Percentiles rank a stretch among this genome's conserved stretches.
Evolutionary conservation across 2,888 invertebrate species (phyloP).

Genomic region (Metopia argyrocephala): DNA sequence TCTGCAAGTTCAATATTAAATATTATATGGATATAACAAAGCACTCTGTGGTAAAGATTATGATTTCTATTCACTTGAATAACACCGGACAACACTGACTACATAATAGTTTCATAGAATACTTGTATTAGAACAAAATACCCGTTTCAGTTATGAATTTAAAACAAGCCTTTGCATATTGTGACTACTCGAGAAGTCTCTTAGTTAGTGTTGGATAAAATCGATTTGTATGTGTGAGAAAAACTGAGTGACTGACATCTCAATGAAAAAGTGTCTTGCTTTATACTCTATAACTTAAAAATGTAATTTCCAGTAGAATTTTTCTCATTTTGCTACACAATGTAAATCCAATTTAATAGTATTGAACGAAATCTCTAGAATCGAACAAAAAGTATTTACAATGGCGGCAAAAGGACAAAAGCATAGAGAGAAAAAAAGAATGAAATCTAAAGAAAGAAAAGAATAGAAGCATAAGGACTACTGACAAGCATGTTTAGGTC

Average conservation of each 20-base stretch:
- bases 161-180: too few species aligned
- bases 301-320: slow-evolving; percentile 56
- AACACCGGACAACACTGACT: not conserved
- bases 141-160: slow-evolving; percentile 1
- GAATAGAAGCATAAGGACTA: slow-evolving; percentile 22
- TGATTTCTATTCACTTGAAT: too few species aligned
- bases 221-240: not conserved
- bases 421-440: not conserved
- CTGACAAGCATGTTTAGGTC: slow-evolving; percentile 50
- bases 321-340: slow-evolving; percentile 61
- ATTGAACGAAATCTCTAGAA: slow-evolving; percentile 11
- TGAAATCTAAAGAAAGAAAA: not conserved
- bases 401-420: not conserved
- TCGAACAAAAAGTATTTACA: not conserved
- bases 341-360: slow-evolving; percentile 57
- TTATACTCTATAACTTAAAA: too few species aligned
- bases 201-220: too few species aligned
- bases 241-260: not conserved
- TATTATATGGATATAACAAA: too few species aligned
- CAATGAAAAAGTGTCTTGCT: slow-evolving; percentile 40
- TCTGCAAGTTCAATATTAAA: slow-evolving; percentile 28
- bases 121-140: not conserved
- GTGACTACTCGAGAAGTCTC: too few species aligned
- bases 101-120: not conserved
- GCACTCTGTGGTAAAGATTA: too few species aligned